Percentiles rank a stretch among this genome's conserved stretches.
phyloP scores from a whole-genome alignment of 1,140 invertebrate genomes.

The Orchestia grillus region DNA sequence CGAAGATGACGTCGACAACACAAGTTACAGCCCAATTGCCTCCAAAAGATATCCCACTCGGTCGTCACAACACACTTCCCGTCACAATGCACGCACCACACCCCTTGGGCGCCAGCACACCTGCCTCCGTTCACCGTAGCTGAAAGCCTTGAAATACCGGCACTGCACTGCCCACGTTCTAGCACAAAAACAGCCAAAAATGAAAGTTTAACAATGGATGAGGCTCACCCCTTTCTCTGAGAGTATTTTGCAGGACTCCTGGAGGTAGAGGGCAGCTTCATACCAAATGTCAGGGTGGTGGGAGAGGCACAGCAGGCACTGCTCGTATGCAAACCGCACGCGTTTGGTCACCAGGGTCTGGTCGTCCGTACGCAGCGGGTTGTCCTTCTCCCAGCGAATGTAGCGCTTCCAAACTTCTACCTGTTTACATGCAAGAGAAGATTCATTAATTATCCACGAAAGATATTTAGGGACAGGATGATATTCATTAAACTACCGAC shows the following conservation, averaged over 20 bases:
- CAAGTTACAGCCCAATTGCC: too few relatives aligned
- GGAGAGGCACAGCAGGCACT: constrained; percentile 94
- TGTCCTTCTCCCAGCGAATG: constrained; percentile 96
- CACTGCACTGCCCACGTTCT: too few relatives aligned
- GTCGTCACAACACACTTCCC: too few relatives aligned
- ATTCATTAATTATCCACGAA: too few relatives aligned
- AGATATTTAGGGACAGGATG: too few relatives aligned
- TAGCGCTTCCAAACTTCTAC: constrained; percentile 99
- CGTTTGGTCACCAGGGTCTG: constrained; percentile 90
- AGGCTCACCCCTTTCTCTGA: constrained; percentile 89
- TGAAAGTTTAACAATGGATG: background rate
- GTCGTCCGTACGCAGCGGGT: constrained; percentile 96
- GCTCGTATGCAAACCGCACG: constrained; percentile 99
- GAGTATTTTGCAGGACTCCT: constrained; percentile 91
- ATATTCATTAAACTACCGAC: too few relatives aligned
- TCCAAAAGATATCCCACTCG: too few relatives aligned
- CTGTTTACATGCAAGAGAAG: constrained; percentile 72
- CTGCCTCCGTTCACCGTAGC: too few relatives aligned
- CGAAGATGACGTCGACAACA: too few relatives aligned
- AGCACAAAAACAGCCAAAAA: background rate
- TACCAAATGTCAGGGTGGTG: constrained; percentile 99
- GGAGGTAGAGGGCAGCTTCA: constrained; percentile 95
- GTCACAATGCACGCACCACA: too few relatives aligned
- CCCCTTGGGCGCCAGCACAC: too few relatives aligned
- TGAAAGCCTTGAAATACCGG: too few relatives aligned